Percentiles rank a stretch among this genome's conserved stretches.
These are phyloP conservation scores for Sericinus montela DNA, from an alignment of 2,888 invertebrate species.

Conservation along the genomic window DNA sequence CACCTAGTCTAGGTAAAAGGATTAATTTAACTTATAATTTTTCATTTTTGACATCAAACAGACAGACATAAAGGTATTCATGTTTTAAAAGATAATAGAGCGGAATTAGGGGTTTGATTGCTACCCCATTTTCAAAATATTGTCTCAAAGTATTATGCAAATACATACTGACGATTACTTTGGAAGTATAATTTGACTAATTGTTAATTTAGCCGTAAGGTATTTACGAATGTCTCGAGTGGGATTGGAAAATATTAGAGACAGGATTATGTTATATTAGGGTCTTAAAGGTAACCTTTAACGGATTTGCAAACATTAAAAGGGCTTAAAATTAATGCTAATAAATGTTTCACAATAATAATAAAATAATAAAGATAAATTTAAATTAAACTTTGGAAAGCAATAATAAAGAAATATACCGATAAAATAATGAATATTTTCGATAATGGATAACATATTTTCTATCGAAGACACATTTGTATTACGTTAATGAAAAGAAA, in stretches of 20 bases:
- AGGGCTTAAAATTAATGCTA: too few relatives aligned
- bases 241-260: slow-evolving; percentile 21
- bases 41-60: slow-evolving; percentile 4
- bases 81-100: slow-evolving; percentile 14
- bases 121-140: slow-evolving; percentile 36
- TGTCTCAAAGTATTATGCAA: slow-evolving; percentile 43
- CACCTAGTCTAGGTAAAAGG: too few relatives aligned
- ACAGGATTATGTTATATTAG: slow-evolving; percentile 11
- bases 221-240: slow-evolving; percentile 29
- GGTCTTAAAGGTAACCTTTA: neutral
- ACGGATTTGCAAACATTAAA: slow-evolving; percentile 5
- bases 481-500: too few relatives aligned
- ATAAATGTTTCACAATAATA: too few relatives aligned
- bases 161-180: slow-evolving; percentile 28
- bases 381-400: too few relatives aligned
- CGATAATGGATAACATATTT: too few relatives aligned
- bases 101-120: slow-evolving; percentile 28
- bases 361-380: too few relatives aligned
- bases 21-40: neutral
- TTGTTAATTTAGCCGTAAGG: slow-evolving; percentile 41
- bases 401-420: too few relatives aligned
- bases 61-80: slow-evolving; percentile 7
- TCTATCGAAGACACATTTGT: too few relatives aligned
- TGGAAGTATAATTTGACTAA: slow-evolving; percentile 44
- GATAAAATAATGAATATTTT: too few relatives aligned